Conservation (phyloP, 2,113 vertebrate genomes). For the Gasterosteus nipponicus region DNA sequence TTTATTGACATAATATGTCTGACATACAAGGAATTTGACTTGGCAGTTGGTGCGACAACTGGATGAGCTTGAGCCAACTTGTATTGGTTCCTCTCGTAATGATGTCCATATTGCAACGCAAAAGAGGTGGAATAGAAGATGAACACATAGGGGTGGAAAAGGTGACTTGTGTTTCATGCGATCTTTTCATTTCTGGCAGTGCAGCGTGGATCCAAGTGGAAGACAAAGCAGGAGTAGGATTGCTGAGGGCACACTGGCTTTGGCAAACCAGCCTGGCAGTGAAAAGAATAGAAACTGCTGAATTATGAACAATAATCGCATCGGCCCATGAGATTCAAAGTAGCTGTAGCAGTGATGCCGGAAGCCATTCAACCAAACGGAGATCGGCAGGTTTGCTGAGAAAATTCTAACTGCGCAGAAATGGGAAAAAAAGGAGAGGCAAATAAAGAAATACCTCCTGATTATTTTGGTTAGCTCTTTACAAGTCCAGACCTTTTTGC, state of each 20-base stretch:
- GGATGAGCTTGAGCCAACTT: background rate
- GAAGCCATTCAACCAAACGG: conserved; percentile 55
- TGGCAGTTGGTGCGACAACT: no score
- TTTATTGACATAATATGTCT: background rate
- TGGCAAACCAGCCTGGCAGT: conserved; percentile 20
- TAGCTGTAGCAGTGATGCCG: conserved; percentile 47
- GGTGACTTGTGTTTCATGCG: background rate
- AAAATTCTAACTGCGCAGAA: conserved; percentile 55
- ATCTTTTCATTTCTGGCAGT: background rate
- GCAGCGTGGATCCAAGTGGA: background rate
- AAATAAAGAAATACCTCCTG: conserved; percentile 10
- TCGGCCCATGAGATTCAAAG: conserved; percentile 48
- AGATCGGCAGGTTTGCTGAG: conserved; percentile 57
- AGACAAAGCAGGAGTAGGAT: background rate
- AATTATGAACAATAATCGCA: conserved; percentile 57
- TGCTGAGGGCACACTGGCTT: conserved; percentile 23
- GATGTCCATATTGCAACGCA: background rate
- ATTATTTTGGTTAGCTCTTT: conserved; percentile 13
- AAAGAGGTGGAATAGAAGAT: background rate
- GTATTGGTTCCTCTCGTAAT: background rate
- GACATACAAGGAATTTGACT: no score
- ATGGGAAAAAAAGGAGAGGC: conserved; percentile 18
- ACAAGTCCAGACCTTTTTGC: background rate
- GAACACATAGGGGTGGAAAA: background rate
- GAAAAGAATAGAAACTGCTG: conserved; percentile 52